These are phyloP conservation scores for Acrobasis consociella DNA, from an alignment of 2,888 invertebrate genomes.

Conservation along the genomic window DNA sequence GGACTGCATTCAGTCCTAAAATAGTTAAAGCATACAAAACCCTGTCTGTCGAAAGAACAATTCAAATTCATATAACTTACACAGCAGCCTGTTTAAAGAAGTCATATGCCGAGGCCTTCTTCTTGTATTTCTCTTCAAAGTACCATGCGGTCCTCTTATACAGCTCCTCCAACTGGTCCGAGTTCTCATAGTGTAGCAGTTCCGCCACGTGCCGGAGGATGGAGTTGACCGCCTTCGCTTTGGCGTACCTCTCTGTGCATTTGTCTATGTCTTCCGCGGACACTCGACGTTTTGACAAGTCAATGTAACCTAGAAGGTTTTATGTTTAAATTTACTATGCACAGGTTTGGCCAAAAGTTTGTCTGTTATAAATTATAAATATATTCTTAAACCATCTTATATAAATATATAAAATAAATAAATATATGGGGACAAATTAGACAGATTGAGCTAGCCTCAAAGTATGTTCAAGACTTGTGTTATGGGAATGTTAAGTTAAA, in stretches of 20 bases:
- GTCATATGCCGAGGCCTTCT: constrained; percentile 97
- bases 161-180: constrained; percentile 96
- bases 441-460: too few species aligned
- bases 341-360: too few species aligned
- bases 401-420: too few species aligned
- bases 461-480: too few species aligned
- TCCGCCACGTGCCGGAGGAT: constrained; percentile 99
- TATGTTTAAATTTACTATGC: too few species aligned
- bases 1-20: too few species aligned
- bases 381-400: too few species aligned
- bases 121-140: constrained; percentile 98
- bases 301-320: constrained; percentile 92
- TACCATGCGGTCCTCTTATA: constrained; percentile 99
- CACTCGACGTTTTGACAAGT: constrained; percentile 99
- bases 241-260: constrained; percentile 99
- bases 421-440: too few species aligned
- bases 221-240: constrained; percentile 99
- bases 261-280: constrained; percentile 99
- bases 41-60: too few species aligned
- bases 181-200: constrained; percentile 93
- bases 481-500: too few species aligned
- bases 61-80: constrained; percentile 87
- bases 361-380: too few species aligned
- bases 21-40: too few species aligned
- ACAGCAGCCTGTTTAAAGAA: constrained; percentile 99